A percentile compares a stretch with the other conserved stretches of the same genome.
phyloP scores from a whole-genome alignment of 2,113 vertebrate species.

The Amphiprion ocellaris region DNA sequence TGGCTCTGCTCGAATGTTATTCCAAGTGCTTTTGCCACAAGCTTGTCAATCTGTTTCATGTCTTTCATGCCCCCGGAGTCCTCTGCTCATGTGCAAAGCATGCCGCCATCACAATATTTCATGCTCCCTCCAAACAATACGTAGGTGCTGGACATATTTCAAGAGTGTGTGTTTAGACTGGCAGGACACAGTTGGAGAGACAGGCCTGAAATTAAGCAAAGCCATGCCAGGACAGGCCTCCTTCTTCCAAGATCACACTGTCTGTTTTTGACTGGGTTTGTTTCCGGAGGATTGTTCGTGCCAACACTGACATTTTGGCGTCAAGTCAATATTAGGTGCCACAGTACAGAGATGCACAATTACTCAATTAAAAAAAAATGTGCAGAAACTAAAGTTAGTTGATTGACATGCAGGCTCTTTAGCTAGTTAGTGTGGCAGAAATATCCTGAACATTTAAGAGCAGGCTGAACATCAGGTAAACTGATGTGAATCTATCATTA shows the following conservation, averaged over 20 bases:
- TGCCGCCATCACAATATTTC: constrained; percentile 60
- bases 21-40: constrained; percentile 50
- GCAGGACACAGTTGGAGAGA: constrained; percentile 47
- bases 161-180: constrained; percentile 71
- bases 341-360: neutral
- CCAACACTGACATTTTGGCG: neutral
- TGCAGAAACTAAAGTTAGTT: neutral
- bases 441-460: too few relatives aligned
- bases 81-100: constrained; percentile 34
- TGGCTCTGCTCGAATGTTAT: constrained; percentile 52
- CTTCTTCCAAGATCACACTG: constrained; percentile 26
- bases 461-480: neutral
- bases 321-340: constrained; percentile 7
- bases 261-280: constrained; percentile 38
- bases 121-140: constrained; percentile 64
- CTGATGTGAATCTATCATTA: neutral
- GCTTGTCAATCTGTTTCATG: constrained; percentile 69
- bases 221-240: constrained; percentile 41
- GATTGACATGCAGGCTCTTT: neutral
- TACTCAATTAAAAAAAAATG: neutral
- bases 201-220: constrained; percentile 42
- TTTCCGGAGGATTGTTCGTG: constrained; percentile 31
- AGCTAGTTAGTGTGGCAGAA: neutral
- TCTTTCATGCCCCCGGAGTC: constrained; percentile 57
- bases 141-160: constrained; percentile 67